Percentiles rank a stretch among this genome's conserved stretches.
These are phyloP conservation scores for Okamejei kenojei DNA, from an alignment of 2,797 vertebrate species.

Conservation along the genomic window DNA sequence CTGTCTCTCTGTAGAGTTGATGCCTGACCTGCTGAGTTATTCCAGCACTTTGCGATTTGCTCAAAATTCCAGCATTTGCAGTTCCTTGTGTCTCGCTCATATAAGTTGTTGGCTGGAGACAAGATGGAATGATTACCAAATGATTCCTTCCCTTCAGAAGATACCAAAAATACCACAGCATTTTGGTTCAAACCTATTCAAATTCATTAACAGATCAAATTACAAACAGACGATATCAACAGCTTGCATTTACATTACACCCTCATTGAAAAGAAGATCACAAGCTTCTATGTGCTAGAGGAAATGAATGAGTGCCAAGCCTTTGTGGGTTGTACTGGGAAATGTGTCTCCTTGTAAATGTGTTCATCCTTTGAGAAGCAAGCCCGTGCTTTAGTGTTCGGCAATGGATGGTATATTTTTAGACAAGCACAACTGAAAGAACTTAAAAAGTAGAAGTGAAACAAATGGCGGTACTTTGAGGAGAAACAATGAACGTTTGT, in stretches of 20 bases:
- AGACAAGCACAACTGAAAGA: neutral
- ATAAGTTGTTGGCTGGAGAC: neutral
- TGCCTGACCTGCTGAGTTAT: too few relatives aligned
- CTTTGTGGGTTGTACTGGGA: neutral
- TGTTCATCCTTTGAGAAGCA: neutral
- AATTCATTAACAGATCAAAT: neutral
- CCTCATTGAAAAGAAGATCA: neutral
- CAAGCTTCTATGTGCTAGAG: neutral
- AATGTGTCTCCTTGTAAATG: neutral
- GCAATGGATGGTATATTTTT: neutral
- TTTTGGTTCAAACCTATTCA: neutral
- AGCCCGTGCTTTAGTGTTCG: neutral
- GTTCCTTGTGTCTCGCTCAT: neutral
- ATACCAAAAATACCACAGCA: neutral
- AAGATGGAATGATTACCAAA: neutral
- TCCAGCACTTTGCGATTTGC: too few relatives aligned
- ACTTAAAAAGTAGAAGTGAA: neutral
- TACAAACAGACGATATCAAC: constrained; percentile 3
- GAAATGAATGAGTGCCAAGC: neutral
- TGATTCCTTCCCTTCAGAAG: neutral
- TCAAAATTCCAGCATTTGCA: too few relatives aligned
- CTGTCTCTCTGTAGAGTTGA: too few relatives aligned
- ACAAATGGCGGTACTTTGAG: neutral
- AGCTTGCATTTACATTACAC: neutral
- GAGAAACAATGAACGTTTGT: neutral